A percentile compares a stretch with the other conserved stretches of the same genome.
phyloP scores from a whole-genome alignment of 2,797 vertebrate genomes.

The Enteromius radiatus region DNA sequence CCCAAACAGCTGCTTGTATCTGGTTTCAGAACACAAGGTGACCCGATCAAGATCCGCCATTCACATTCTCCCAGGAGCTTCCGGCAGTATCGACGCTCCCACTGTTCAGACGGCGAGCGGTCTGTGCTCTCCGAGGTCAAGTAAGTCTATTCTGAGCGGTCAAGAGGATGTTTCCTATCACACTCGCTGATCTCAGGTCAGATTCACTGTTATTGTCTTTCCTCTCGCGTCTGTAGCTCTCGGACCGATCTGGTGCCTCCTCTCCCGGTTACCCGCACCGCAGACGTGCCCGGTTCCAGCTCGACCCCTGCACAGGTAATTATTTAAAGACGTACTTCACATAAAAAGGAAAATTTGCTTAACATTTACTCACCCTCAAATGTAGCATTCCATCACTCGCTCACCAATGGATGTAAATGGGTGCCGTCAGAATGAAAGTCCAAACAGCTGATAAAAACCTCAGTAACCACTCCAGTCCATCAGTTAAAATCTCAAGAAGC shows the following conservation, averaged over 20 bases:
- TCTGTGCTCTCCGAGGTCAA: constrained; percentile 89
- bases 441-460: no score
- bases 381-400: not conserved
- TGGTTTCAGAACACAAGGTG: constrained; percentile 83
- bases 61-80: constrained; percentile 87
- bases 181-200: not conserved
- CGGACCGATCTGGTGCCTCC: constrained; percentile 83
- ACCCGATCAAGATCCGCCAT: constrained; percentile 85
- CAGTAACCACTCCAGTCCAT: not conserved
- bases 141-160: constrained; percentile 69
- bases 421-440: not conserved
- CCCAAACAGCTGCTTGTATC: constrained; percentile 13
- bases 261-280: constrained; percentile 83
- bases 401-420: not conserved
- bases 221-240: constrained; percentile 47
- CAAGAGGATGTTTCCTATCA: not conserved
- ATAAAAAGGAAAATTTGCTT: not conserved
- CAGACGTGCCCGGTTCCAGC: constrained; percentile 76
- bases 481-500: not conserved
- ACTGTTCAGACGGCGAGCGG: constrained; percentile 88
- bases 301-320: constrained; percentile 70
- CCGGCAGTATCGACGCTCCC: constrained; percentile 85
- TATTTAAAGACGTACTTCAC: not conserved
- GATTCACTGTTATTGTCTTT: not conserved
- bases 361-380: not conserved